phyloP scores from a whole-genome alignment of 2,113 vertebrate species.

The Python bivittatus region DNA sequence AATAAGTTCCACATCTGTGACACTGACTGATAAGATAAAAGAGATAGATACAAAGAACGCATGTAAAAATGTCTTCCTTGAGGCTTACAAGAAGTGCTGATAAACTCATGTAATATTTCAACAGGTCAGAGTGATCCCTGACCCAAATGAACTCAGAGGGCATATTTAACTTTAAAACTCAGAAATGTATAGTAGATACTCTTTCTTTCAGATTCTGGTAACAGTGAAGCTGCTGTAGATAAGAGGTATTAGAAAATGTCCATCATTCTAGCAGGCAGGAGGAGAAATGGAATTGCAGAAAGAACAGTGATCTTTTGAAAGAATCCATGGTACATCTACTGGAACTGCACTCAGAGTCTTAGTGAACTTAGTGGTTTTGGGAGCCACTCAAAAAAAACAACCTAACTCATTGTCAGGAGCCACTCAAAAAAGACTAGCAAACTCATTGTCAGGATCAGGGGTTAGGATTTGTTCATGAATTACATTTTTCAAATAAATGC shows the following conservation, averaged over 20 bases:
- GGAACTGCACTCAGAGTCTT: neutral
- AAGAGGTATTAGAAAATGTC: neutral
- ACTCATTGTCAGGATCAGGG: neutral
- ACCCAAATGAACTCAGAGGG: neutral
- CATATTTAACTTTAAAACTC: conserved; percentile 3
- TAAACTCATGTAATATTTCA: neutral
- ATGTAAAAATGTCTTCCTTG: conserved; percentile 1
- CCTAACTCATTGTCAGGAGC: neutral
- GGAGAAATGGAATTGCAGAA: neutral
- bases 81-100: neutral
- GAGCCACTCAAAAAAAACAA: neutral
- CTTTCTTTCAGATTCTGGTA: neutral
- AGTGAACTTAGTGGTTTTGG: neutral
- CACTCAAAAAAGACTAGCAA: neutral
- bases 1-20: conserved; percentile 24
- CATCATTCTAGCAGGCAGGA: neutral
- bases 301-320: neutral
- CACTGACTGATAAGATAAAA: conserved; percentile 28
- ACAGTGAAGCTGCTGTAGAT: neutral
- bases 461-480: neutral
- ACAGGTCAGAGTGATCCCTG: neutral
- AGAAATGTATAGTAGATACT: conserved; percentile 7
- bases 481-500: neutral
- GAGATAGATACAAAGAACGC: conserved; percentile 36
- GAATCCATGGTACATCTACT: neutral